phyloP scores from a whole-genome alignment of 1,140 invertebrate genomes.

The Nixonia krombeini region DNA sequence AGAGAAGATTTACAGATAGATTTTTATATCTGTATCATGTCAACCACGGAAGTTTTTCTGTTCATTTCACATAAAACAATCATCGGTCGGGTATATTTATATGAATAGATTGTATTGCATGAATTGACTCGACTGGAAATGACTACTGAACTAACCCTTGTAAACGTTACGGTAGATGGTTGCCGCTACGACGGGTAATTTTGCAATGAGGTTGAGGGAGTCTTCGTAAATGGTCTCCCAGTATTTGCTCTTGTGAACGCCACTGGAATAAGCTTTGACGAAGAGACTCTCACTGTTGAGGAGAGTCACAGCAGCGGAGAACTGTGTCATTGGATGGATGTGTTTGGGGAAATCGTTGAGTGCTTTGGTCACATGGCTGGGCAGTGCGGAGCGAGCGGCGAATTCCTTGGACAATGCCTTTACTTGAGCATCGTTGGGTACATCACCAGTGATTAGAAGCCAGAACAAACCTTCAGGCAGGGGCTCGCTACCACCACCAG shows the following conservation, averaged over 20 bases:
- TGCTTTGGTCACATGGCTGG: constrained; percentile 94
- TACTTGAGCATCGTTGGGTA: constrained; percentile 88
- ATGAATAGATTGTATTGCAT: no score
- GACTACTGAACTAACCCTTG: constrained; percentile 67
- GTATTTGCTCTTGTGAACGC: constrained; percentile 88
- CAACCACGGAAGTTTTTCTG: no score
- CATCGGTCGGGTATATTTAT: no score
- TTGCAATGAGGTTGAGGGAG: constrained; percentile 96
- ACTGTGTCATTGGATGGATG: constrained; percentile 97
- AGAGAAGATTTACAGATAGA: no score
- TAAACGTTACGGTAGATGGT: constrained; percentile 85
- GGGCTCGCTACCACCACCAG: constrained; percentile 86
- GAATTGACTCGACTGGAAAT: no score
- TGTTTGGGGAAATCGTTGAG: constrained; percentile 95
- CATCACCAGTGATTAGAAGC: constrained; percentile 93
- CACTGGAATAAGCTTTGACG: constrained; percentile 90
- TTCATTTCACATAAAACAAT: no score
- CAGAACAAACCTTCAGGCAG: constrained; percentile 97
- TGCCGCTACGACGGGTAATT: constrained; percentile 93
- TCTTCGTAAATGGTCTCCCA: constrained; percentile 97
- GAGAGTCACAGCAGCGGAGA: constrained; percentile 91
- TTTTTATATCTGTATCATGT: no score
- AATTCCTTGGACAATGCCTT: constrained; percentile 91
- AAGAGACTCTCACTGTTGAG: constrained; percentile 96
- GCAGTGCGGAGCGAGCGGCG: constrained; percentile 90